These are phyloP conservation scores for Grus americana DNA, from an alignment of 2,113 vertebrate genomes.

Conservation along the genomic window DNA sequence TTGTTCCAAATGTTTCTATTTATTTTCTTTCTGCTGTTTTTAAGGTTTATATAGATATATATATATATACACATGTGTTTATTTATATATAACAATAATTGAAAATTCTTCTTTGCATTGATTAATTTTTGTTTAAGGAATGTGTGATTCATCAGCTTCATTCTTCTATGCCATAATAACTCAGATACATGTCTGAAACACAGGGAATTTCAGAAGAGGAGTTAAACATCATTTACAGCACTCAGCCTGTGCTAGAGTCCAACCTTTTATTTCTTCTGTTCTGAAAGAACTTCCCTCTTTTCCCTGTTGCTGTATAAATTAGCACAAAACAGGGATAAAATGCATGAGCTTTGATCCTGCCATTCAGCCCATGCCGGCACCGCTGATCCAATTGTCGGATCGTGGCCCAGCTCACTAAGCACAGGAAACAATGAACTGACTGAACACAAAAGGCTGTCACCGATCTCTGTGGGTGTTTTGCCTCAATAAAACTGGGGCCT, in stretches of 20 bases:
- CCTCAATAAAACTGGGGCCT: not conserved
- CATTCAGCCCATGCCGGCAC: not conserved
- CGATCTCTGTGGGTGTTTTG: slow-evolving; percentile 55
- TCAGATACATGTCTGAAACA: not conserved
- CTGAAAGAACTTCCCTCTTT: not conserved
- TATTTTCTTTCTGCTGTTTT: not conserved
- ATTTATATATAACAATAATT: not conserved
- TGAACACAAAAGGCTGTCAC: slow-evolving; percentile 14
- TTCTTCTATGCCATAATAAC: not conserved
- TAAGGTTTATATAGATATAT: not conserved
- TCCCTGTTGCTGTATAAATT: not conserved
- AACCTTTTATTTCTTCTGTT: not conserved
- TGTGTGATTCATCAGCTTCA: not conserved
- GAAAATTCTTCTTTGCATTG: not conserved
- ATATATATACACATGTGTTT: not conserved
- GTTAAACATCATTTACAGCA: not conserved
- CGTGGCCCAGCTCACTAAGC: accelerated
- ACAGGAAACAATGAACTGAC: slow-evolving; percentile 16
- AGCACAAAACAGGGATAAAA: not conserved
- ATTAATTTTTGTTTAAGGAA: not conserved
- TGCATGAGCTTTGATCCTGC: not conserved
- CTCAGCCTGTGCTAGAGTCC: not conserved
- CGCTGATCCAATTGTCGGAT: not conserved
- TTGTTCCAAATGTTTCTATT: not conserved
- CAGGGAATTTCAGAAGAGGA: not conserved